Base-by-base conservation (phyloP, 2,797 vertebrate genomes). In the Ctenosaura bakeri region DNA sequence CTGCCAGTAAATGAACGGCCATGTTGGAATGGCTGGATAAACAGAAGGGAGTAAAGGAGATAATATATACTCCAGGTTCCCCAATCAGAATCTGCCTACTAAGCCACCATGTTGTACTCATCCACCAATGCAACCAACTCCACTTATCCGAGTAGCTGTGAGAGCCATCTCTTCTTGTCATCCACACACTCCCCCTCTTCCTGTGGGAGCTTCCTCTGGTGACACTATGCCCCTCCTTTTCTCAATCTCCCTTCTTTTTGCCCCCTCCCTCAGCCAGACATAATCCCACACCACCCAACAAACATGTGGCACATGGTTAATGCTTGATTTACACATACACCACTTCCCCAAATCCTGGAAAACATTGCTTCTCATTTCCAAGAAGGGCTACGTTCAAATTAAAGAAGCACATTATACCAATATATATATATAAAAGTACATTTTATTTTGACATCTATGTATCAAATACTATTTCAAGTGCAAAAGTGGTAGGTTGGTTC, bases 341-440 rank as follows among this genome's bases (percentile, higher is more conserved):
- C 12, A 1, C 35, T 2, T 22, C 38, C 76, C 9, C 50, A 62
- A 78, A 46, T 29, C 2, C 9, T 38, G 20, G 16, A n/a, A 32
- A 74, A 32, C 20, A 35, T 50, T 66, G 54, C 1, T 71, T 10
- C 1, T 24, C 50, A 29, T 59, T 46, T 62, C 35, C 52, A 62
- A 38, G 8, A 62, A 42, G 13, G 9, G 56, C 50, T 50, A 10
- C 35, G 73, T 85, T 69, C 50, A 82, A 78, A 85, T 52, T 74
- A 87, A 90, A 84, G 73, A 83, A 83, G 81, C 86, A 88, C 86
- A 88, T 90, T 88, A 90, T 84, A 83, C 59, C 20, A 29, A 77
- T 83, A 87, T 78, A 46, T 46, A 46, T 4, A 46, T 50, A 88
- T 9, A 88, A n/a, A 83, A 78, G 12, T 6, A 78, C 29, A 56